These are phyloP conservation scores for Drosophila grimshawi DNA, from an alignment of 1,140 invertebrate species.

Conservation along the genomic window DNA sequence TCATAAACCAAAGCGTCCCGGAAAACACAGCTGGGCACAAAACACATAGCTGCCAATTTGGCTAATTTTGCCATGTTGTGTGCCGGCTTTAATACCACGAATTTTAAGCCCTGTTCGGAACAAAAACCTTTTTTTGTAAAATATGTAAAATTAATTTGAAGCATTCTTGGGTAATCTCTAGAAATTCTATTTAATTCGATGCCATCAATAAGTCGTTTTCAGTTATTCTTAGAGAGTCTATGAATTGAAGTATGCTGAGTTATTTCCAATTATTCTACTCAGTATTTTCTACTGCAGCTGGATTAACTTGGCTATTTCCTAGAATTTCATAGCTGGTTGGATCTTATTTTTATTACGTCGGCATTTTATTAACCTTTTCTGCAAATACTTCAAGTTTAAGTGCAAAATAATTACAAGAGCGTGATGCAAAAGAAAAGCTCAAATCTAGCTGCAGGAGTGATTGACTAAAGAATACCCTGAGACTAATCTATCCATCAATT, in stretches of 20 bases:
- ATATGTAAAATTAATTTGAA: conserved; percentile 1
- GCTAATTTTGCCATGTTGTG: conserved; percentile 17
- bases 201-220: not conserved
- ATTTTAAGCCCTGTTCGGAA: not conserved
- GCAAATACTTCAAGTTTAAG: conserved; percentile 63
- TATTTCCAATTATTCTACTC: not conserved
- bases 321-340: conserved; percentile 16
- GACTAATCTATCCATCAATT: no score
- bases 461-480: not conserved
- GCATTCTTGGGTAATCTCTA: not conserved
- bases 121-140: not conserved
- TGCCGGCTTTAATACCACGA: conserved; percentile 1
- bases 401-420: conserved; percentile 70
- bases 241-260: not conserved
- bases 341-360: conserved; percentile 19
- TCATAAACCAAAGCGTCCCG: conserved; percentile 64
- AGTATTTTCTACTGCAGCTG: conserved; percentile 5
- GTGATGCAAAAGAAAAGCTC: conserved; percentile 3
- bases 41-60: conserved; percentile 20
- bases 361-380: conserved; percentile 34
- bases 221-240: not conserved
- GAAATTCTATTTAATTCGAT: conserved; percentile 13
- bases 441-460: not conserved
- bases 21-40: conserved; percentile 14
- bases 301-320: not conserved